phyloP scores from a whole-genome alignment of 2,797 vertebrate species.

The Microchirus variegatus region DNA sequence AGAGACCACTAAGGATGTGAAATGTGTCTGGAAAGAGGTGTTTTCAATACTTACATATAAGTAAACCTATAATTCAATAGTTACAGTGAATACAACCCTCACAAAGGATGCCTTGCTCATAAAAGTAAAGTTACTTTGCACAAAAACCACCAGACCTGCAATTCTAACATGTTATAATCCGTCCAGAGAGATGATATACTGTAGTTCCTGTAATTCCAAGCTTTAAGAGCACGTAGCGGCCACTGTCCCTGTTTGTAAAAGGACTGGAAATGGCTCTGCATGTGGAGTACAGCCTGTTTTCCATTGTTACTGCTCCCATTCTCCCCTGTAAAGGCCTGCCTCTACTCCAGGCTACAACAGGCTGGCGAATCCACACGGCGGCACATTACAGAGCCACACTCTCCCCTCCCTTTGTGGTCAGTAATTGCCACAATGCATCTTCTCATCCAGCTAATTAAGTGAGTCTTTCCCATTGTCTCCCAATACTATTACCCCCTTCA shows the following conservation, averaged over 20 bases:
- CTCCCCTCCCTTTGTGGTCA: constrained; percentile 77
- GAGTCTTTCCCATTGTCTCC: constrained; percentile 81
- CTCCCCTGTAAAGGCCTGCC: constrained; percentile 64
- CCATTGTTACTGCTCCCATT: constrained; percentile 74
- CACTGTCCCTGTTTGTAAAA: constrained; percentile 64
- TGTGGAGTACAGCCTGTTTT: constrained; percentile 69
- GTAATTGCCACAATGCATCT: constrained; percentile 86
- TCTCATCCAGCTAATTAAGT: constrained; percentile 84
- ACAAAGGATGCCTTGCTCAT: neutral
- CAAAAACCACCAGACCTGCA: constrained; percentile 12
- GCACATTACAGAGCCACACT: constrained; percentile 75
- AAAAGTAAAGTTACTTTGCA: too few species aligned
- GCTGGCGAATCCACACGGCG: constrained; percentile 66
- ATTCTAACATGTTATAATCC: constrained; percentile 30
- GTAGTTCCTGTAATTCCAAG: constrained; percentile 36
- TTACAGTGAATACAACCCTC: neutral
- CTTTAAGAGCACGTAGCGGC: constrained; percentile 48
- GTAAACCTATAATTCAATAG: neutral
- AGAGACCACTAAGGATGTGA: too few species aligned
- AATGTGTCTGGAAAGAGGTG: too few species aligned
- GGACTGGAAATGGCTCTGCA: constrained; percentile 69
- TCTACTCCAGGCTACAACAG: constrained; percentile 67
- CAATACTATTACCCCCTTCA: constrained; percentile 73
- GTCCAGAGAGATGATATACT: constrained; percentile 12
- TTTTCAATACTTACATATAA: neutral